Evolutionary conservation across 92 coral and sea anemone genomes (phyloP), one percentile per base, ranked within the genome.

Genomic region (Epizoanthus illoricatus): DNA sequence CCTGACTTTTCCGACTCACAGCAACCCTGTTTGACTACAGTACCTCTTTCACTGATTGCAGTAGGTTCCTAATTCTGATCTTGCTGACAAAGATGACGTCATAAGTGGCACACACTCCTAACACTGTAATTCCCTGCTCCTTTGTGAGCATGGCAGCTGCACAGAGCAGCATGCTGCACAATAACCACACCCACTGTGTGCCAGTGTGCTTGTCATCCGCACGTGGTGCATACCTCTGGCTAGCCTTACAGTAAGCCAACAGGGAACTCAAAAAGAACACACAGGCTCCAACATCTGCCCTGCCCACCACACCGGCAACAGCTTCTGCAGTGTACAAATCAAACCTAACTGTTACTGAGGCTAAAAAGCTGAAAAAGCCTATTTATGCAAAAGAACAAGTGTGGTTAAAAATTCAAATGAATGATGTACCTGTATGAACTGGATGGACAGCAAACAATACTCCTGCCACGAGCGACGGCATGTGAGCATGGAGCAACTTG

Each of bases 251-350:
- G 87, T 95, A 95, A 0, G 94, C 83, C 54, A 93, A 73, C 67
- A 94, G 85, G 11, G 98, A 90, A 28, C 86, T 85, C 56, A 92
- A 83, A 76, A 92, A 94, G 55, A 95, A 93, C 83, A 93, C 63
- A 23, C 98, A 91, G 58, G 98, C 97, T 36, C 91, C 98, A 36
- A 95, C 89, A 75, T 95, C 98, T 69, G 98, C 98, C 55, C 98
- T 88, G 20, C 98, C 98, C 36, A 95, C 98, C 71, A 95, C 52
- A 16, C 98, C 98, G 9, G 98, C 90, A 43, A 95, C 98, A 23
- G 98, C 98, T 84, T 95, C 98, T 95, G 92, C 5, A 69, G 66
- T 65, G 17, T 59, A 67, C 4, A 65, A 65, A 65, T 18, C 4
- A 33, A 17, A 20, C 5, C 24, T 21, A 42, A 18, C 1, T 17